phyloP scores from a whole-genome alignment of 2,113 vertebrate genomes.

The Phylloscopus trochiloides region DNA sequence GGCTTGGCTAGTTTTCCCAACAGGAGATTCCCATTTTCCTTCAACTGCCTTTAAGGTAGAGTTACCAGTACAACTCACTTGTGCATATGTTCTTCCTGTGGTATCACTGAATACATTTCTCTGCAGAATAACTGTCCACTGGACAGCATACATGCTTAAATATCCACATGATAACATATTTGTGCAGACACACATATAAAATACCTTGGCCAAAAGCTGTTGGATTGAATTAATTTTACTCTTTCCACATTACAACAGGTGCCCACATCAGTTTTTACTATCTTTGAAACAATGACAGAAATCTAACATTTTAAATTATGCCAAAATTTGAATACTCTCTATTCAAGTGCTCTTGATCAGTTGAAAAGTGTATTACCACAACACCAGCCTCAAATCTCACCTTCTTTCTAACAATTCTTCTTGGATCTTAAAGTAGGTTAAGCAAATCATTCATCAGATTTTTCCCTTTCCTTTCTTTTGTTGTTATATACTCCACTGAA shows the following conservation, averaged over 20 bases:
- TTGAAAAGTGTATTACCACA: background rate
- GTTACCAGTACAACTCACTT: background rate
- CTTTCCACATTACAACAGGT: background rate
- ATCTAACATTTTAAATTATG: background rate
- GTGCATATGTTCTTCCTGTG: background rate
- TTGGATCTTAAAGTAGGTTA: background rate
- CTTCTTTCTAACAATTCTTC: background rate
- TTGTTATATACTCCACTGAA: background rate
- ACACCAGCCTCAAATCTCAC: background rate
- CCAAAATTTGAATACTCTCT: background rate
- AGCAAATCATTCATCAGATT: background rate
- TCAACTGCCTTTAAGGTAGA: background rate
- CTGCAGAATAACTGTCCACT: background rate
- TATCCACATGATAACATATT: background rate
- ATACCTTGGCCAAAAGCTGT: background rate
- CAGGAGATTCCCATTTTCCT: background rate
- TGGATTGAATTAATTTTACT: background rate
- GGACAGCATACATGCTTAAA: background rate
- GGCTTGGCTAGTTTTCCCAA: background rate
- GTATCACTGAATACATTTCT: background rate
- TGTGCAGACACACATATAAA: background rate
- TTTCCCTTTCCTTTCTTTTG: background rate
- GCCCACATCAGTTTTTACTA: background rate
- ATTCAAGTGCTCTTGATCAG: background rate
- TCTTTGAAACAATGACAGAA: background rate